Evolutionary conservation across 2,113 vertebrate genomes (phyloP).

Genomic region (Mustelus asterias): DNA sequence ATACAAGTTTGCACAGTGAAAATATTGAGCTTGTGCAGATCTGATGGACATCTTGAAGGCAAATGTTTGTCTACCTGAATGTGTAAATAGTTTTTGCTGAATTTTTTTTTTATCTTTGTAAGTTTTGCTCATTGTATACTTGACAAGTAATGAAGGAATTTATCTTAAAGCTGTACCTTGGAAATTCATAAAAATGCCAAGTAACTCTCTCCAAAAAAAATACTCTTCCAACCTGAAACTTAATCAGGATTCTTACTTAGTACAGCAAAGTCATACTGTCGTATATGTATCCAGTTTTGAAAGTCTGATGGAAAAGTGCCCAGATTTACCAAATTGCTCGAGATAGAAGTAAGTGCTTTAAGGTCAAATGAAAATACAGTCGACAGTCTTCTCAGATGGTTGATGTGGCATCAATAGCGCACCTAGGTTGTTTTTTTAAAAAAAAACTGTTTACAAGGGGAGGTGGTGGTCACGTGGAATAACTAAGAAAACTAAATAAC

Average conservation of each 20-base stretch:
- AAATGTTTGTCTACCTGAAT: not conserved
- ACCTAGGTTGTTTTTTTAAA: no score
- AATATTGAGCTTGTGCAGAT: not conserved
- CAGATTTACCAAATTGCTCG: not conserved
- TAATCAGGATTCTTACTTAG: not conserved
- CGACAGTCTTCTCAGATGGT: not conserved
- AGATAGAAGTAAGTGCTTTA: not conserved
- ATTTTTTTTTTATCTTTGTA: not conserved
- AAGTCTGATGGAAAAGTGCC: not conserved
- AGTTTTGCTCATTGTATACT: not conserved
- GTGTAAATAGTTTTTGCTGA: not conserved
- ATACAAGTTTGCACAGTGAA: not conserved
- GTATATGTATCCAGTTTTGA: not conserved
- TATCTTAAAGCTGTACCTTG: not conserved
- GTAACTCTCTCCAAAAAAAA: not conserved
- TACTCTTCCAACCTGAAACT: not conserved
- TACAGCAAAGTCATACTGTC: not conserved
- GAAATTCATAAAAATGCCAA: not conserved
- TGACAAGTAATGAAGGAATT: not conserved
- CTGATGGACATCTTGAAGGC: not conserved
- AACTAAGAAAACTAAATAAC: not conserved
- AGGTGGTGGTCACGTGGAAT: not conserved
- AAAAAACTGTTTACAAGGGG: not conserved
- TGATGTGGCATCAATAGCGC: not conserved
- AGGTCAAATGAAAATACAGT: not conserved